phyloP scores from a whole-genome alignment of 2,113 vertebrate species.

The Lagopus leucura region DNA sequence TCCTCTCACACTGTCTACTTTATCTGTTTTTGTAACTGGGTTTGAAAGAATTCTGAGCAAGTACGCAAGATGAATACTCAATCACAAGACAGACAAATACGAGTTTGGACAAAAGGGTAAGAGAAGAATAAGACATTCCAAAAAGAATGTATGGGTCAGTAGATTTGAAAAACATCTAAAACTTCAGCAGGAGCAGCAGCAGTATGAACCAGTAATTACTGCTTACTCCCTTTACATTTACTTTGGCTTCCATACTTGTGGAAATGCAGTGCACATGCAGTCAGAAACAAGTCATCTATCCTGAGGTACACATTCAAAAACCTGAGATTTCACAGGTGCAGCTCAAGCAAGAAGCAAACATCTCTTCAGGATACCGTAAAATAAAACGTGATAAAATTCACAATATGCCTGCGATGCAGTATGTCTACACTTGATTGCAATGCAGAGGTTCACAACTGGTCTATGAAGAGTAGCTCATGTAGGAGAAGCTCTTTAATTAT shows the following conservation, averaged over 20 bases:
- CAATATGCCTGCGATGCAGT: neutral
- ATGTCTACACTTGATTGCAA: rapidly evolving
- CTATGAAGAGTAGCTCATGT: neutral
- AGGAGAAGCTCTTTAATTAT: neutral
- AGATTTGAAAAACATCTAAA: neutral
- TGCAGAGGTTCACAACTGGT: neutral
- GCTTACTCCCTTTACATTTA: neutral
- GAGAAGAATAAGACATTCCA: neutral
- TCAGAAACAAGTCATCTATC: neutral
- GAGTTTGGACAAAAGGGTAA: neutral
- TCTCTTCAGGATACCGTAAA: neutral
- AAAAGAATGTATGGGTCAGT: neutral
- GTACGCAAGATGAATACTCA: neutral
- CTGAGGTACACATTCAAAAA: neutral
- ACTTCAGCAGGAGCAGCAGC: neutral
- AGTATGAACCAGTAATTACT: neutral
- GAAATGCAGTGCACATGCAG: neutral
- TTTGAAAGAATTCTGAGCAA: neutral
- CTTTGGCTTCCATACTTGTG: neutral
- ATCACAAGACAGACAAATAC: neutral
- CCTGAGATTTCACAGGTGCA: neutral
- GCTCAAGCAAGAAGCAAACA: neutral
- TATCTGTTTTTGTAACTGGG: neutral
- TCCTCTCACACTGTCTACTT: neutral
- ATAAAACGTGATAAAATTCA: neutral